phyloP scores from a whole-genome alignment of 23 tunicate genomes.

The Aplidium turbinatum region DNA sequence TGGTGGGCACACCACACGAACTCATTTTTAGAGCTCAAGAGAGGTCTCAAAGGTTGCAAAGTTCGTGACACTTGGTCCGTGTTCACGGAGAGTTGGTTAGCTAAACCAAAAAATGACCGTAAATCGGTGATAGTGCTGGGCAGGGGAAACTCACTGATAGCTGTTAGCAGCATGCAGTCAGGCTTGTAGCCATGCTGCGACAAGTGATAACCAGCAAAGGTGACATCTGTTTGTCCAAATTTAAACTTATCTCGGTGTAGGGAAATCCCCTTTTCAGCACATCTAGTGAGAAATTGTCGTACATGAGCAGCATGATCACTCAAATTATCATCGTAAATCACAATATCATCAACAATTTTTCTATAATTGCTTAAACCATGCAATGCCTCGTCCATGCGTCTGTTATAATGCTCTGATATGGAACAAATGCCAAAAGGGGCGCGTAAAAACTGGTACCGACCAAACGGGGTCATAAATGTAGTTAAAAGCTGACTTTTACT shows the following conservation, averaged over 20 bases:
- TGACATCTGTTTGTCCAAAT: not conserved
- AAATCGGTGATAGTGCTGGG: slow-evolving; percentile 8
- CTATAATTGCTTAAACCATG: slow-evolving; percentile 3
- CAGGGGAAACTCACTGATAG: slow-evolving; percentile 13
- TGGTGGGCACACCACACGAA: not conserved
- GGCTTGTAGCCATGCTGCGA: slow-evolving; percentile 14
- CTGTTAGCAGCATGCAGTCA: not conserved
- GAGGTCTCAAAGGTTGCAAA: slow-evolving; percentile 30
- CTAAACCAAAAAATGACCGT: slow-evolving; percentile 23
- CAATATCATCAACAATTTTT: slow-evolving; percentile 16
- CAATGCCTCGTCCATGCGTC: slow-evolving; percentile 6
- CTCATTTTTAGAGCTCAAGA: slow-evolving; percentile 17
- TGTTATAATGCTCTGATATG: slow-evolving; percentile 15
- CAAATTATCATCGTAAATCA: not conserved
- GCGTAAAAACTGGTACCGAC: not conserved
- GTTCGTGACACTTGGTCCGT: not conserved
- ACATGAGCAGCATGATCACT: not conserved
- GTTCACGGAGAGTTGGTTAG: slow-evolving; percentile 1
- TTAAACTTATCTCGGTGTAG: slow-evolving; percentile 16
- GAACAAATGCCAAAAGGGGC: slow-evolving; percentile 10
- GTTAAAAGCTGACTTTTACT: slow-evolving; percentile 6
- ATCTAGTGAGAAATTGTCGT: not conserved
- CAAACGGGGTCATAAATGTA: slow-evolving; percentile 10
- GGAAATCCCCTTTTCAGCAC: slow-evolving; percentile 1
- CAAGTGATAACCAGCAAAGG: slow-evolving; percentile 15